Evolutionary conservation across 2,888 invertebrate genomes (phyloP).

Genomic region (Mythimna lalbum): DNA sequence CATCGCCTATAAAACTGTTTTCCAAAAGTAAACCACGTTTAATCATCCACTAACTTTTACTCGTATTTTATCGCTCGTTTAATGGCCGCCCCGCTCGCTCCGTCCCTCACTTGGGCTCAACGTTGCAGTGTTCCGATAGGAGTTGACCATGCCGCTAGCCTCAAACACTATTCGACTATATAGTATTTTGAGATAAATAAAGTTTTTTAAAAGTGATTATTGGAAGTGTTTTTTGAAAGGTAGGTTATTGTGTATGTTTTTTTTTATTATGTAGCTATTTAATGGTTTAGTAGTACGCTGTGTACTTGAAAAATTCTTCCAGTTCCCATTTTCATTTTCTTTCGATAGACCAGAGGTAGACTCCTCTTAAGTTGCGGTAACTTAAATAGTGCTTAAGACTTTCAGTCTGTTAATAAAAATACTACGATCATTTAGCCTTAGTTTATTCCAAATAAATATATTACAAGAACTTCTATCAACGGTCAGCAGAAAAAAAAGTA

Average conservation of each 20-base stretch:
- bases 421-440: not conserved
- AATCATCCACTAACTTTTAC: conserved; percentile 48
- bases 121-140: conserved; percentile 55
- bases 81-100: conserved; percentile 48
- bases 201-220: conserved; percentile 31
- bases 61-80: conserved; percentile 59
- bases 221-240: conserved; percentile 48
- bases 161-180: conserved; percentile 26
- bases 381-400: not conserved
- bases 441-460: too few species aligned
- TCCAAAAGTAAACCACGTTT: conserved; percentile 42
- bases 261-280: not conserved
- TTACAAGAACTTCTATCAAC: not conserved
- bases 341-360: not conserved
- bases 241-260: conserved; percentile 22
- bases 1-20: conserved; percentile 32
- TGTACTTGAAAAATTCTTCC: not conserved
- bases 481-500: not conserved
- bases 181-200: conserved; percentile 47
- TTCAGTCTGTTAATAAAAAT: not conserved
- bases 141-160: conserved; percentile 61
- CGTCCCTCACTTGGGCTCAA: conserved; percentile 48
- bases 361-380: not conserved
- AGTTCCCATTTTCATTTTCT: not conserved
- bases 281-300: too few species aligned